A percentile compares a stretch with the other conserved stretches of the same genome.
Conservation (phyloP, 1,140 invertebrate genomes). For the Phocides pigmalion region DNA sequence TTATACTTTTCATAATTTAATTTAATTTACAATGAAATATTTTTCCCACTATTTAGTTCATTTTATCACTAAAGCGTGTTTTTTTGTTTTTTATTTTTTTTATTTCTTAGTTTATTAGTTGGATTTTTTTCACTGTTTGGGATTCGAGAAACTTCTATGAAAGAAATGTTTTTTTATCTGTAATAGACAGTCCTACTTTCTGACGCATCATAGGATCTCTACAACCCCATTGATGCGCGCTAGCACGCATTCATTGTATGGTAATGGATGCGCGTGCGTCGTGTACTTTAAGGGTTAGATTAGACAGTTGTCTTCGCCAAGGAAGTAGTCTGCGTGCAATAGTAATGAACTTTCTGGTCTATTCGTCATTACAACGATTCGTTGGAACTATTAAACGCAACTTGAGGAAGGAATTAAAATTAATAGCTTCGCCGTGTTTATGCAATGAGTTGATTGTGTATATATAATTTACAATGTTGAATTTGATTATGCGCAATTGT, state of each 20-base stretch:
- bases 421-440: not conserved
- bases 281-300: conserved; percentile 57
- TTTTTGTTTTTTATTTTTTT: too few species aligned
- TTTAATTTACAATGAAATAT: too few species aligned
- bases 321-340: conserved; percentile 29
- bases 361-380: conserved; percentile 20
- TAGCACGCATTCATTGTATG: conserved; percentile 73
- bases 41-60: too few species aligned
- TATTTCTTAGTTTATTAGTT: too few species aligned
- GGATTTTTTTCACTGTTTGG: too few species aligned
- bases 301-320: conserved; percentile 45
- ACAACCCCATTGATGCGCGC: conserved; percentile 54
- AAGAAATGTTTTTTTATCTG: too few species aligned
- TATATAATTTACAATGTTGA: too few species aligned
- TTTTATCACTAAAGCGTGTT: too few species aligned
- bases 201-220: conserved; percentile 39
- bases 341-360: conserved; percentile 49
- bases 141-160: too few species aligned
- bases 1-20: too few species aligned
- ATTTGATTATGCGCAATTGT: too few species aligned
- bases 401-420: conserved; percentile 6
- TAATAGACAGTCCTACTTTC: conserved; percentile 10
- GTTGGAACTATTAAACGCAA: conserved; percentile 18
- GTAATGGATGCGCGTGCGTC: conserved; percentile 63
- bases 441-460: not conserved